A percentile compares a stretch with the other conserved stretches of the same genome.
Conservation (phyloP, 2,113 vertebrate species). For the Notarius lentiginosus region DNA sequence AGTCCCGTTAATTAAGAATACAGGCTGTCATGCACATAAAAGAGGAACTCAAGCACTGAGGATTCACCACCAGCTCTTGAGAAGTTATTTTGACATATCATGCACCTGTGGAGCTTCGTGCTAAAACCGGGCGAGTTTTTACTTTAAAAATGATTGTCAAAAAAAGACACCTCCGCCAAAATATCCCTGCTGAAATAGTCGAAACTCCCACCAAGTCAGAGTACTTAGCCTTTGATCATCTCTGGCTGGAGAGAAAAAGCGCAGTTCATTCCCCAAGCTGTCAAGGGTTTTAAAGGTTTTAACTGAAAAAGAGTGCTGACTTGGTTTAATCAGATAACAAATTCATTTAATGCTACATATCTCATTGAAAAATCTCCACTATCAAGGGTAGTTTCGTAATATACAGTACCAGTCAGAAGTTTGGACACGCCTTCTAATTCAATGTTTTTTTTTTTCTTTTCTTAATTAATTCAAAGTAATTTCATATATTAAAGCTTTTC, state of each 20-base stretch:
- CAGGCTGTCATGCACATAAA: conserved; percentile 36
- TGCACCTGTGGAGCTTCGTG: conserved; percentile 27
- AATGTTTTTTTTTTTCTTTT: too few species aligned
- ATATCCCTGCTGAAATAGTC: conserved; percentile 20
- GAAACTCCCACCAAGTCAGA: conserved; percentile 10
- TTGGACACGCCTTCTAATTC: background rate
- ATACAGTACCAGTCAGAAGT: background rate
- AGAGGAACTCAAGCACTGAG: background rate
- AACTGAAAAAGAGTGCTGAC: background rate
- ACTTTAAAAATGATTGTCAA: conserved; percentile 32
- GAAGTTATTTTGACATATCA: conserved; percentile 33
- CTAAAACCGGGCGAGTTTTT: conserved; percentile 15
- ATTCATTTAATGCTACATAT: conserved; percentile 18
- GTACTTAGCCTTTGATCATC: conserved; percentile 40
- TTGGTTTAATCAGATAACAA: conserved; percentile 13
- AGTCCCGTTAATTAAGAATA: conserved; percentile 31
- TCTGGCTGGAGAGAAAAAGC: conserved; percentile 21
- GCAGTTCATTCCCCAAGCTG: conserved; percentile 42
- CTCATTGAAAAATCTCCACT: background rate
- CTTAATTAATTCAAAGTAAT: too few species aligned
- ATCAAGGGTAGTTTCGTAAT: background rate
- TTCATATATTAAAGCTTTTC: background rate
- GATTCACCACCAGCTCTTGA: background rate
- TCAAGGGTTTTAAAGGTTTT: conserved; percentile 30
- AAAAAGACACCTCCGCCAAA: conserved; percentile 5